Conservation (phyloP, 2,888 invertebrate species). For the Pheosia tremula region DNA sequence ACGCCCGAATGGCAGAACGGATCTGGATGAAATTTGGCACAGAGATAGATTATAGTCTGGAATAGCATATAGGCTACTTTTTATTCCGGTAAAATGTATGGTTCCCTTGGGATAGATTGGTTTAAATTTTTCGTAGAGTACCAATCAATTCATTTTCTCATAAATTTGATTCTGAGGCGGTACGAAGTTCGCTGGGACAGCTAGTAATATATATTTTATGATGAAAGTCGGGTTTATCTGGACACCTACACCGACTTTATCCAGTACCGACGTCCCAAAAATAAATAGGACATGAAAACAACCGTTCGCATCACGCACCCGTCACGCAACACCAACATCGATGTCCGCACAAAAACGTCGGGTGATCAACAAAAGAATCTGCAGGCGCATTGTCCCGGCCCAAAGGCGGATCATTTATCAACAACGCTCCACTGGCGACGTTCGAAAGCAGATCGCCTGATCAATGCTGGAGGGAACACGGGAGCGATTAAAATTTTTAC, state of each 20-base stretch:
- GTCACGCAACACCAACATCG: slow-evolving; percentile 72
- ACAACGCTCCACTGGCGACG: slow-evolving; percentile 73
- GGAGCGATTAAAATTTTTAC: slow-evolving; percentile 70
- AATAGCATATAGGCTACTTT: too few relatives aligned
- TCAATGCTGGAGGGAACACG: slow-evolving; percentile 62
- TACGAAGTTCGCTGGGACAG: too few relatives aligned
- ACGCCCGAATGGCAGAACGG: too few relatives aligned
- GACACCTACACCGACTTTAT: neutral
- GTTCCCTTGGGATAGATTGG: too few relatives aligned
- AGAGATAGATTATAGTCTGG: too few relatives aligned
- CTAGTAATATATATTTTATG: too few relatives aligned
- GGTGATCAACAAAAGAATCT: slow-evolving; percentile 78
- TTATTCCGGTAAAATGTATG: too few relatives aligned
- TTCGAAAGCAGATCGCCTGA: slow-evolving; percentile 74
- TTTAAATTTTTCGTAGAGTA: too few relatives aligned
- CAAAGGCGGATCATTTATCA: slow-evolving; percentile 73
- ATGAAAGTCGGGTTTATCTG: neutral
- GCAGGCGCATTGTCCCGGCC: slow-evolving; percentile 76
- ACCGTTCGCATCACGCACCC: slow-evolving; percentile 45
- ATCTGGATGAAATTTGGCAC: too few relatives aligned
- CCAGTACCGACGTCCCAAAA: neutral
- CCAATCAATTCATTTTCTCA: too few relatives aligned
- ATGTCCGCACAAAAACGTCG: slow-evolving; percentile 78
- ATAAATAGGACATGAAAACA: slow-evolving; percentile 8
- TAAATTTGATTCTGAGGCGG: too few relatives aligned